Percentiles rank a stretch among this genome's conserved stretches.
Conservation (phyloP, 2,113 vertebrate genomes). For the Gracilinanus agilis region DNA sequence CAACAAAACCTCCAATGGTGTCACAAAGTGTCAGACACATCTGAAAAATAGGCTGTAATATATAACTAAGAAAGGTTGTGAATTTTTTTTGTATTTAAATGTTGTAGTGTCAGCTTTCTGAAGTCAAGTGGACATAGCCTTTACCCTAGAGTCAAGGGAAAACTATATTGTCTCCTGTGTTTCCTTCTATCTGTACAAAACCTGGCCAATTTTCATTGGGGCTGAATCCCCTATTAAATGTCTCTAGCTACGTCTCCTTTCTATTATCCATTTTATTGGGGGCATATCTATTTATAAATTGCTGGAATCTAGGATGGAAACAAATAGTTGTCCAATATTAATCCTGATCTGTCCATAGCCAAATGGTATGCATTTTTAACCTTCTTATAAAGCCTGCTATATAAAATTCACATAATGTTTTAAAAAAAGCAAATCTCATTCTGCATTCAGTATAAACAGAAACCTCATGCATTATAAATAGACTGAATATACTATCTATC, state of each 20-base stretch:
- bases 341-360: conserved; percentile 30
- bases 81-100: not conserved
- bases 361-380: conserved; percentile 33
- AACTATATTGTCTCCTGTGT: not conserved
- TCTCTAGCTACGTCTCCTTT: conserved; percentile 21
- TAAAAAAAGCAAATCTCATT: conserved; percentile 59
- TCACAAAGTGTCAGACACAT: no score
- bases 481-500: conserved; percentile 33
- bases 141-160: not conserved
- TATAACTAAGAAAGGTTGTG: not conserved
- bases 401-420: conserved; percentile 14
- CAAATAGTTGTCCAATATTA: conserved; percentile 41
- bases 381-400: not conserved
- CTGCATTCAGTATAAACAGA: conserved; percentile 44
- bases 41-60: not conserved
- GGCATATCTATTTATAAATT: conserved; percentile 46
- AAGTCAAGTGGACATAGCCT: not conserved
- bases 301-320: conserved; percentile 37
- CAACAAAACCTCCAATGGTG: no score
- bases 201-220: not conserved
- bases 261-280: conserved; percentile 35
- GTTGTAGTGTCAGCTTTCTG: not conserved
- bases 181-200: not conserved
- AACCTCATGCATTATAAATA: conserved; percentile 68
- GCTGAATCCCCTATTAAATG: conserved; percentile 42